These are phyloP conservation scores for Pygoscelis adeliae DNA, from an alignment of 2,113 vertebrate genomes.

Conservation along the genomic window DNA sequence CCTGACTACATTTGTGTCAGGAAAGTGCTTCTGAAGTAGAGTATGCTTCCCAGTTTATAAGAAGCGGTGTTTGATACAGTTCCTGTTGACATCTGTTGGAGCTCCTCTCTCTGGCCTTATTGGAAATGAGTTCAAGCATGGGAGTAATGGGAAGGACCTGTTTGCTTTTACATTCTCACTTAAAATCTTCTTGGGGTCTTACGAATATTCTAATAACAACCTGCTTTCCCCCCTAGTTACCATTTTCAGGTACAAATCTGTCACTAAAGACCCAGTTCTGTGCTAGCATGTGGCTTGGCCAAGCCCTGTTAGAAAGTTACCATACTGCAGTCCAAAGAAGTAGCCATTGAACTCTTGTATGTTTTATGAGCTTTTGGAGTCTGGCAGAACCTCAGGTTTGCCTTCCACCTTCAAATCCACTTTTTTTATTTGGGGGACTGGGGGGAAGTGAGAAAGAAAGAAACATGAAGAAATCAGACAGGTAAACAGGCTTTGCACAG, in stretches of 20 bases:
- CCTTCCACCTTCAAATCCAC: not conserved
- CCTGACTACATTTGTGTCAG: not conserved
- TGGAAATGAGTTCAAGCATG: not conserved
- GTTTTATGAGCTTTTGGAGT: not conserved
- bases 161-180: not conserved
- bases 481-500: not conserved
- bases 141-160: not conserved
- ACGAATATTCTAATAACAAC: not conserved
- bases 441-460: not conserved
- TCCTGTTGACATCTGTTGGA: not conserved
- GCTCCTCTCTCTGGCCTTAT: not conserved
- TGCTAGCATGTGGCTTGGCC: not conserved
- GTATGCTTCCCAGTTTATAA: not conserved
- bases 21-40: not conserved
- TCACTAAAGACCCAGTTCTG: not conserved
- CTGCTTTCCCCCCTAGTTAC: not conserved
- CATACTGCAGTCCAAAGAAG: not conserved
- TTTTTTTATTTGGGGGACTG: not conserved
- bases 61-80: accelerated
- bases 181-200: not conserved
- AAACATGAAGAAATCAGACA: not conserved
- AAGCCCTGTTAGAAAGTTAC: not conserved
- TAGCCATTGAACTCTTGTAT: accelerated
- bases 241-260: not conserved
- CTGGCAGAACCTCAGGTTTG: not conserved